Percentiles rank a stretch among this genome's conserved stretches.
Evolutionary conservation across 2,113 vertebrate genomes (phyloP).

Genomic region (Pygoscelis adeliae): DNA sequence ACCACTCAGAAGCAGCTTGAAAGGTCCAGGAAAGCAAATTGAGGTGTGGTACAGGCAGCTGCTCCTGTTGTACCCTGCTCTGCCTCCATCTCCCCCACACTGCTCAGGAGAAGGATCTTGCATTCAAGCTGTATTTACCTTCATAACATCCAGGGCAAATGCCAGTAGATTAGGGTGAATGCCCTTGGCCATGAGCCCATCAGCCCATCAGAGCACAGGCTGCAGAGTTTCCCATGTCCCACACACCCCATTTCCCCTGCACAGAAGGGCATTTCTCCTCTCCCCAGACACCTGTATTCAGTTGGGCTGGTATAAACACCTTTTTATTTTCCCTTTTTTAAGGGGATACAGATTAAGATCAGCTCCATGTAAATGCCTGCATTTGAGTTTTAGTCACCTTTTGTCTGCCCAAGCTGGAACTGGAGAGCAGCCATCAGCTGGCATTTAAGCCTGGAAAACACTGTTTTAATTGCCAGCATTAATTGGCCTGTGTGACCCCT

Average conservation of each 20-base stretch:
- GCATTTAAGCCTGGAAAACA: not conserved
- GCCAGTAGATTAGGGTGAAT: rapidly evolving
- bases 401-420: not conserved
- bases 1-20: no score
- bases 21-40: not conserved
- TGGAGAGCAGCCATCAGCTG: not conserved
- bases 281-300: not conserved
- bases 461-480: no score
- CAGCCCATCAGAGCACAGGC: not conserved
- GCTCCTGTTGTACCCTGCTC: not conserved
- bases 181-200: not conserved
- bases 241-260: not conserved
- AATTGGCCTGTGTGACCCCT: not conserved
- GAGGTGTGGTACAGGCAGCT: not conserved
- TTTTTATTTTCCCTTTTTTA: not conserved
- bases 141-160: not conserved
- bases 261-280: not conserved
- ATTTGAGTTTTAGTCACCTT: not conserved
- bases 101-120: not conserved
- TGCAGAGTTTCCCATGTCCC: rapidly evolving
- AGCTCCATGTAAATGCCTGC: not conserved
- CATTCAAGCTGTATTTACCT: not conserved
- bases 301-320: not conserved
- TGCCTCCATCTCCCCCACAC: not conserved
- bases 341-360: not conserved